These are phyloP conservation scores for Eriocheir sinensis DNA, from an alignment of 1,140 invertebrate genomes.

Conservation along the genomic window DNA sequence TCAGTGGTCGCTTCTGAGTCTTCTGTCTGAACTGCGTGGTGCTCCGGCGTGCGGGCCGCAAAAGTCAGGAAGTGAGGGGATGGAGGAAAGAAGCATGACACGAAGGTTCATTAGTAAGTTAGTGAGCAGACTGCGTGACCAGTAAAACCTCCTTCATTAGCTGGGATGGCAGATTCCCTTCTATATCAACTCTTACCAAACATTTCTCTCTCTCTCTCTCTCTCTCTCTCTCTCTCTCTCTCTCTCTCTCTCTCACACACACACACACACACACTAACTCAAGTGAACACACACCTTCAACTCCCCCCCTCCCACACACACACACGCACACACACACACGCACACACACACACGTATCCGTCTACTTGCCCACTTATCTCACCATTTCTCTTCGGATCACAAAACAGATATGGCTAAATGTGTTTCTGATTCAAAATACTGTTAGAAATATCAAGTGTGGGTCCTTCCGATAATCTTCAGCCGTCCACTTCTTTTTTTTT, in stretches of 20 bases:
- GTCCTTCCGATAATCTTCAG: not conserved
- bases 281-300: not conserved
- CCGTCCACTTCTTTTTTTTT: not conserved
- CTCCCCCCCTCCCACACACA: not conserved
- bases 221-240: constrained; percentile 9
- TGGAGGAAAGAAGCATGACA: not conserved
- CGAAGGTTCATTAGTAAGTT: constrained; percentile 31
- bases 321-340: constrained; percentile 45
- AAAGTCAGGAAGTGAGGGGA: not conserved
- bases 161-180: not conserved
- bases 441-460: not conserved
- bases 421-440: not conserved
- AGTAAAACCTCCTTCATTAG: constrained; percentile 53
- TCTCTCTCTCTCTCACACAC: constrained; percentile 8
- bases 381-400: not conserved
- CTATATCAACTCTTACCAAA: not conserved
- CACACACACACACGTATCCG: constrained; percentile 41
- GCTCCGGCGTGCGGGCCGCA: not conserved
- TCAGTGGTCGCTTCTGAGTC: not conserved
- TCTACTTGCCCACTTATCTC: not conserved
- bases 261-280: constrained; percentile 25
- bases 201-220: constrained; percentile 41
- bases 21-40: not conserved
- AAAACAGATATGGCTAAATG: not conserved
- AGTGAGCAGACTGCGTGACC: constrained; percentile 1